phyloP scores from a whole-genome alignment of 2,888 invertebrate genomes.

The Hydroisotoma schaefferi region DNA sequence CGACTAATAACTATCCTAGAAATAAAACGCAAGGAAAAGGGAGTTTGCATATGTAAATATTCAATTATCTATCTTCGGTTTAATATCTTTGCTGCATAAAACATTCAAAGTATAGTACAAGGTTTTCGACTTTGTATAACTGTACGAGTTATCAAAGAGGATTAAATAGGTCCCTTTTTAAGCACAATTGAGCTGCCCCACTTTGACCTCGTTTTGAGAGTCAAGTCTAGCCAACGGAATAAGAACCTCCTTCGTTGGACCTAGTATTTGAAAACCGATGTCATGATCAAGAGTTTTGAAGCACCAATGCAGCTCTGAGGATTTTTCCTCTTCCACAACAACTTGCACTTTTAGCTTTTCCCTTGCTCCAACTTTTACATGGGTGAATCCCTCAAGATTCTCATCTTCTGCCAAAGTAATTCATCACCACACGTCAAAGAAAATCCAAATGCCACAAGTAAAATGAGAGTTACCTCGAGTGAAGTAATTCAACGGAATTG shows the following conservation, averaged over 20 bases:
- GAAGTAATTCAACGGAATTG: slow-evolving; percentile 21
- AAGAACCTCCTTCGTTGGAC: slow-evolving; percentile 2
- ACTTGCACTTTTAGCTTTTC: slow-evolving; percentile 16
- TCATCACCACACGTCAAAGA: neutral
- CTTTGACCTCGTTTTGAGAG: slow-evolving; percentile 14
- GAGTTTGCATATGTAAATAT: too few species aligned
- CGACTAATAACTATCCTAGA: too few species aligned
- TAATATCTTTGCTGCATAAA: too few species aligned
- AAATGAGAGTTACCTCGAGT: slow-evolving; percentile 13
- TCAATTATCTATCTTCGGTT: too few species aligned
- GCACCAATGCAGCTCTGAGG: slow-evolving; percentile 14
- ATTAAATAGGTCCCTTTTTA: slow-evolving; percentile 19
- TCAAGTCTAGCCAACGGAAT: slow-evolving; percentile 13
- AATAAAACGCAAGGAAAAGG: too few species aligned
- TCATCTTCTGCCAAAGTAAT: neutral
- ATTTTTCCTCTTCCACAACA: neutral
- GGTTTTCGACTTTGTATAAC: slow-evolving; percentile 24
- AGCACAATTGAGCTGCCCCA: slow-evolving; percentile 11
- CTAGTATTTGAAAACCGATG: slow-evolving; percentile 19
- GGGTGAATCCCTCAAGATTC: neutral
- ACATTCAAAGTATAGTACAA: slow-evolving; percentile 19
- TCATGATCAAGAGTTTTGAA: slow-evolving; percentile 18
- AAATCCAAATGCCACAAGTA: neutral
- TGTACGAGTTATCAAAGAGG: slow-evolving; percentile 27
- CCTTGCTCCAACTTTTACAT: slow-evolving; percentile 14